A percentile compares a stretch with the other conserved stretches of the same genome.
These are phyloP conservation scores for Spodoptera picta DNA, from an alignment of 2,888 invertebrate genomes.

Conservation along the genomic window DNA sequence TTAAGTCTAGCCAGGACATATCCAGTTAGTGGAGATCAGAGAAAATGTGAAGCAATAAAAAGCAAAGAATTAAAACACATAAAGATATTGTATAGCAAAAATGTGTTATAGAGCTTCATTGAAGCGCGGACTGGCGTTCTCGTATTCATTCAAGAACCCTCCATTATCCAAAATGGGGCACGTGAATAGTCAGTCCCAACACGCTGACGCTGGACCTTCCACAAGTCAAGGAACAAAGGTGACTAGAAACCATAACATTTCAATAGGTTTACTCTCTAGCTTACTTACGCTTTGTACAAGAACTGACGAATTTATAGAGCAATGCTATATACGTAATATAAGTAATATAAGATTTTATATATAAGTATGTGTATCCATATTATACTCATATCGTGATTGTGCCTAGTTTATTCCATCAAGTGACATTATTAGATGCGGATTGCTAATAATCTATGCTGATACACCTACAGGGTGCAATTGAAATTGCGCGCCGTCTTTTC, in stretches of 20 bases:
- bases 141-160: slow-evolving; percentile 93
- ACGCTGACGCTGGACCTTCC: slow-evolving; percentile 60
- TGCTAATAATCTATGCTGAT: slow-evolving; percentile 13
- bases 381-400: slow-evolving; percentile 8
- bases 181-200: slow-evolving; percentile 81
- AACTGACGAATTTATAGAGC: neutral
- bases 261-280: slow-evolving; percentile 19
- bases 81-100: slow-evolving; percentile 5
- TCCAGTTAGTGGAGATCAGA: no score
- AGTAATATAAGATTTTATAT: neutral
- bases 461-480: neutral
- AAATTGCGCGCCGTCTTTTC: no score
- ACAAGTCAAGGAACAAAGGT: slow-evolving; percentile 57
- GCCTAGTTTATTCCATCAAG: neutral
- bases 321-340: neutral
- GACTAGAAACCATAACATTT: slow-evolving; percentile 12
- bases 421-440: slow-evolving; percentile 38
- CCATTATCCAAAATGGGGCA: slow-evolving; percentile 94
- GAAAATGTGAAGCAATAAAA: slow-evolving; percentile 3
- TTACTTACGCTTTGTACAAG: slow-evolving; percentile 7
- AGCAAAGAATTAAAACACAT: no score
- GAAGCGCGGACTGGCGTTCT: slow-evolving; percentile 91
- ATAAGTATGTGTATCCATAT: neutral
- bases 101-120: slow-evolving; percentile 87
- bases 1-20: no score